Evolutionary conservation across 2,888 invertebrate species (phyloP), one percentile per base, ranked within the genome.

Genomic region (Camponotus fellah): DNA sequence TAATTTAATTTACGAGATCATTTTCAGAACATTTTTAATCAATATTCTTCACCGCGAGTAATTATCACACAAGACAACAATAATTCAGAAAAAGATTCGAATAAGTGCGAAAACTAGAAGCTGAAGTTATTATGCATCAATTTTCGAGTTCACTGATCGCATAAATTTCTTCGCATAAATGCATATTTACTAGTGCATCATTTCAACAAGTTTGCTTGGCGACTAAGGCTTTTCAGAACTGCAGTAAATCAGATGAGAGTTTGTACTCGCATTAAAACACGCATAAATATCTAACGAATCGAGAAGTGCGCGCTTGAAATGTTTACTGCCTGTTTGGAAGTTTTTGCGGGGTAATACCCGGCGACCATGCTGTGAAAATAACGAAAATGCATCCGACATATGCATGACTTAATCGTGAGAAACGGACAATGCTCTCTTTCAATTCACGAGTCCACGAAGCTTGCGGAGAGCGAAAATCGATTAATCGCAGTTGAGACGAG

Each of bases 251-350:
- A 77, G 26, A 68, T n/a, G 26, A 10, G 56, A 69, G 56, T 68
- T 77, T 34, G 69, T 56, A 58, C 49, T 65, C 75, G n/a, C 68
- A 68, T 66, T 77, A 56, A 77, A 77, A 68, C 56, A 66, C 68
- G 32, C 77, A 77, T 77, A 77, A 77, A 77, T 77, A 77, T 69
- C 77, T 68, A 77, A 77, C 69, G 77, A 77, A 77, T 77, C 58
- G 69, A 56, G 76, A 46, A 58, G 69, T 26, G 77, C 32, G 40
- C 69, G 56, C 43, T 58, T 58, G 40, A 56, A 43, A 68, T 58
- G 69, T 58, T 77, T 68, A 69, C 69, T 34, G 58, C 40, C 58
- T 68, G 77, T 43, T 56, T 34, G 43, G 43, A 58, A 77, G 43
- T 56, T 68, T 68, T 77, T 43, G 68, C 56, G 32, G 14, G 12